A percentile compares a stretch with the other conserved stretches of the same genome.
Conservation (phyloP, 2,113 vertebrate genomes). For the Condylura cristata region DNA sequence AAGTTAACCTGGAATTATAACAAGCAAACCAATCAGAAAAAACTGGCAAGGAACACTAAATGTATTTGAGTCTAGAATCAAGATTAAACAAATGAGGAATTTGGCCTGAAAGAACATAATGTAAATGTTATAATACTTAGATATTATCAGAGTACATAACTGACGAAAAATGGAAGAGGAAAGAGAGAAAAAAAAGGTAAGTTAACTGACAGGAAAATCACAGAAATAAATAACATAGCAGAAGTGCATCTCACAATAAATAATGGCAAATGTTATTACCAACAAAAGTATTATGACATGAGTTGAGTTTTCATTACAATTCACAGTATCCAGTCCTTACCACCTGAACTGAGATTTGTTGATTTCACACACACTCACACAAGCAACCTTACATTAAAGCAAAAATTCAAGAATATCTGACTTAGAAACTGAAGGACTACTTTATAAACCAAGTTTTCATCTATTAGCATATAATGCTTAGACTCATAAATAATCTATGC, state of each 20-base stretch:
- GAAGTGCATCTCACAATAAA: conserved; percentile 7
- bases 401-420: not conserved
- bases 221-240: conserved; percentile 9
- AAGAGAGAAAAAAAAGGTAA: not conserved
- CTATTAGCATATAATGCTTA: not conserved
- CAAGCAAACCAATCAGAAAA: conserved; percentile 22
- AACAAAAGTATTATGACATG: not conserved
- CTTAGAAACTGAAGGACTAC: not conserved
- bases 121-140: conserved; percentile 17
- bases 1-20: not conserved
- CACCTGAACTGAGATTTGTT: not conserved
- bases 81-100: not conserved
- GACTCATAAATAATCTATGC: not conserved
- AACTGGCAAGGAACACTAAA: not conserved
- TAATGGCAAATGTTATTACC: not conserved
- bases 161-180: not conserved
- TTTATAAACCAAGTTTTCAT: not conserved
- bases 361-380: not conserved
- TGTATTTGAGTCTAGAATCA: conserved; percentile 22
- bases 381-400: not conserved
- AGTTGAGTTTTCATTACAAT: not conserved
- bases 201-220: not conserved
- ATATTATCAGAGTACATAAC: not conserved
- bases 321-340: not conserved
- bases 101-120: not conserved